Conservation (phyloP, 2,113 vertebrate genomes). For the Hypomesus transpacificus region DNA sequence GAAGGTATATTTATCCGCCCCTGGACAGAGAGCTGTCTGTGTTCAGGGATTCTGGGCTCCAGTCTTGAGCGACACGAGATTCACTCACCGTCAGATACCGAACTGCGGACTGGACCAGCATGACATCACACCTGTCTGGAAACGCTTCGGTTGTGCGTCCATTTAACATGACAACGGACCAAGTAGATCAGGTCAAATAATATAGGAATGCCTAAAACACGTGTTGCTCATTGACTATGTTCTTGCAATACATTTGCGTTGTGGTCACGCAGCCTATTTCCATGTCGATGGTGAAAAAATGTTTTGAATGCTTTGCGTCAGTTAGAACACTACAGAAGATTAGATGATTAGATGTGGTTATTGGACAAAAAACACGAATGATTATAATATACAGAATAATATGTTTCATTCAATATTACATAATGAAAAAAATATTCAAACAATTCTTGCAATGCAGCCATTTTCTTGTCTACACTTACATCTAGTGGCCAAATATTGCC, state of each 20-base stretch:
- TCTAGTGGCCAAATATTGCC: too few relatives aligned
- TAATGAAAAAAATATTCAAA: too few relatives aligned
- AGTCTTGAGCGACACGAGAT: not conserved
- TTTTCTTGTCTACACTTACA: too few relatives aligned
- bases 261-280: not conserved
- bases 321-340: too few relatives aligned
- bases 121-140: not conserved
- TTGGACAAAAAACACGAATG: too few relatives aligned
- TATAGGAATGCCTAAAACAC: not conserved
- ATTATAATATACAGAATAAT: too few relatives aligned
- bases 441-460: too few relatives aligned
- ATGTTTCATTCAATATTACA: too few relatives aligned
- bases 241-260: not conserved
- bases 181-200: not conserved
- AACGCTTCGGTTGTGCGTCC: not conserved
- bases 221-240: not conserved
- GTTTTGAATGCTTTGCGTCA: too few relatives aligned
- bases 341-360: too few relatives aligned
- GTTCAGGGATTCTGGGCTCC: constrained; percentile 25
- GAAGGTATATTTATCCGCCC: not conserved
- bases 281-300: too few relatives aligned
- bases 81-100: constrained; percentile 5
- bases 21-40: not conserved
- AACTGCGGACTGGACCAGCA: not conserved
- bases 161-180: not conserved